Evolutionary conservation across 2,888 invertebrate genomes (phyloP), one percentile per base, ranked within the genome.

Genomic region (Gandaritis pyraliata): DNA sequence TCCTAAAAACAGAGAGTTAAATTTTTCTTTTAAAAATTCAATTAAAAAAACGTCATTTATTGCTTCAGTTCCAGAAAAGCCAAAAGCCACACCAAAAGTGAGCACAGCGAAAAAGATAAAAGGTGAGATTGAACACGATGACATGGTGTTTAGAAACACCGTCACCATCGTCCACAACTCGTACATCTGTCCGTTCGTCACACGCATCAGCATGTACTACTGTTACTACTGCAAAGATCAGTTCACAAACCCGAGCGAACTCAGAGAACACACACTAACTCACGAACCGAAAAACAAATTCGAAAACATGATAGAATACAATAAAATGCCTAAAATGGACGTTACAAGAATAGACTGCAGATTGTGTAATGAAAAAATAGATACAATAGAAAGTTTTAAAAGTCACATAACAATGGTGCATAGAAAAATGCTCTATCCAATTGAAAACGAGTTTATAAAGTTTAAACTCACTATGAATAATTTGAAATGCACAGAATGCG

Each of bases 141-240:
- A 76, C 1, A 88, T 87, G 84, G 71, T 80, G 0, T 85, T 83
- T 49, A 72, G 64, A 0, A 91, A 91, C 63, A 81, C 90, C 0
- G 68, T 87, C 0, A 80, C 83, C 0, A 86, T 92, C 23, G 85
- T 88, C 0, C 78, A 85, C 33, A 78, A 85, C 46, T 90, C 90
- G 0, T 92, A 79, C 16, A 86, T 89, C 6, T 89, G 88, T 45
- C 91, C 91, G 0, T 90, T 90, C 62, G 80, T 80, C 23, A 88
- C 86, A 38, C 68, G 88, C 23, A 86, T 88, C 29, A 89, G 88
- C 56, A 87, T 87, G 52, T 90, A 90, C 58, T 91, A 90, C 39
- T 92, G 91, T 52, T 88, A 82, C 18, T 92, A 91, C 39, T 92
- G 91, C 63, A 77, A 84, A 15, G 88, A 88, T 12, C 89, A 90